Base-by-base conservation (phyloP, 2,888 invertebrate species). In the Amphipyra tragopoginis region DNA sequence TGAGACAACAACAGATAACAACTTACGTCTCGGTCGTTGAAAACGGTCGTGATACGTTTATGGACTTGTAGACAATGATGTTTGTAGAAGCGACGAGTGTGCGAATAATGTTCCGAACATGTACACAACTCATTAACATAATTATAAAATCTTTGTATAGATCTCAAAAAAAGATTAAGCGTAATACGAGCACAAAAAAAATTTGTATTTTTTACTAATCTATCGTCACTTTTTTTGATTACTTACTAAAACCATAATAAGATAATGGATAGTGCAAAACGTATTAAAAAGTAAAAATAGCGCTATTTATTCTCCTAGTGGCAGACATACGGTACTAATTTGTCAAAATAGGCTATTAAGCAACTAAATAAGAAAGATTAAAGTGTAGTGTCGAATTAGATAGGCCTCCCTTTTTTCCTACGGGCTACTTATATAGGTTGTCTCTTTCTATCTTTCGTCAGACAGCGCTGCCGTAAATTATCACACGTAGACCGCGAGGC, bases 301-400 rank as follows among this genome's bases (percentile, higher is more conserved):
- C 90, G 91, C 70, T 50, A 14, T 53, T 67, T 68, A 62, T 57
- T 61, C 91, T 68, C 84, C 94, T 91, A 79, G 91, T 87, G 93
- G 93, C 86, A 93, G 92, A 92, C 92, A 87, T 82, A 83, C 1
- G 47, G 90, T 71, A 94, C 88, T 91, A 93, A 87, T 90, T 94
- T 90, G 94, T 94, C 93, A 94, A 94, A 94, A 94, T 94, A 94
- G 91, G 92, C 79, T 92, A 86, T 72, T 81, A 90, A 26, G 57
- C 91, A 67, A 74, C 85, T 57, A 90, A 86, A 80, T 86, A 65
- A 47, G 77, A 77, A 72, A 71, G 65, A 74, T 50, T 58, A 43
- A 66, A 53, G 59, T 70, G 52, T 62, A 56, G 76, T 75, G 70
- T 75, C 65, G 72, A 75, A 71, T 51, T 60, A 62, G 42, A 81